phyloP scores from a whole-genome alignment of 2,888 invertebrate genomes.

The Pyrgus malvae region DNA sequence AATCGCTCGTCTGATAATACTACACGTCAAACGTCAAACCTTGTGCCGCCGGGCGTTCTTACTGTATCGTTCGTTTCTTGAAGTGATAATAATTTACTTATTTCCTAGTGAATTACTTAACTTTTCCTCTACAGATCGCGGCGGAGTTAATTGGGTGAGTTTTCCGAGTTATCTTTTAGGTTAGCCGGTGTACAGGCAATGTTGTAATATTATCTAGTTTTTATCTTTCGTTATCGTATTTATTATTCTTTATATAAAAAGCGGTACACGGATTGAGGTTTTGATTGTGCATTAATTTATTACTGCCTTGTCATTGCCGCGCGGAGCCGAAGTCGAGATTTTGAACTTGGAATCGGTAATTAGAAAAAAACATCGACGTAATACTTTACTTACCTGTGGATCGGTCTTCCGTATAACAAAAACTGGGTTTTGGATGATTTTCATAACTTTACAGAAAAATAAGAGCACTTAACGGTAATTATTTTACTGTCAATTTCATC shows the following conservation, averaged over 20 bases:
- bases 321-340: neutral
- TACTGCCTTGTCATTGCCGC: slow-evolving; percentile 14
- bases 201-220: neutral
- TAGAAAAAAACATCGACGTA: no score
- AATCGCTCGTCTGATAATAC: neutral
- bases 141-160: neutral
- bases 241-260: neutral
- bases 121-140: neutral
- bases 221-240: slow-evolving; percentile 2
- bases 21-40: slow-evolving; percentile 13
- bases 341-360: neutral
- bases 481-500: no score
- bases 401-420: no score
- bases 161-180: neutral
- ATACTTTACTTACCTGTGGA: no score
- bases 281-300: slow-evolving; percentile 21
- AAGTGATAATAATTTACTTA: neutral
- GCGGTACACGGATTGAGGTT: slow-evolving; percentile 1
- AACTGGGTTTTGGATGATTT: no score
- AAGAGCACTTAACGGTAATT: no score
- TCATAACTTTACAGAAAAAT: no score
- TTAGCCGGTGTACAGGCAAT: neutral
- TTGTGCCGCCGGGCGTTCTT: neutral
- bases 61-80: neutral
- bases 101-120: neutral